Base-by-base conservation (phyloP, 1,140 invertebrate genomes). In the Trachymyrmex septentrionalis region DNA sequence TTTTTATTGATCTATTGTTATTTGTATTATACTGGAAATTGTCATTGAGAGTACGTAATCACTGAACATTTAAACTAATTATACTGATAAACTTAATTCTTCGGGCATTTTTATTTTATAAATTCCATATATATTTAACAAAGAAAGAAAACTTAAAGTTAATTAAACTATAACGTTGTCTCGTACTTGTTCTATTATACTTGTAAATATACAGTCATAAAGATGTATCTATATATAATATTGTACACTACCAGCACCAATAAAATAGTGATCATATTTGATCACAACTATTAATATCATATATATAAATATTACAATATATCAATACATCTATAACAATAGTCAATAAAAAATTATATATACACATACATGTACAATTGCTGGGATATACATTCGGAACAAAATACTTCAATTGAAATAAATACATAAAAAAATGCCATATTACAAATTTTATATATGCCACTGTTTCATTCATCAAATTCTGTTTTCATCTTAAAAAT, bases 391-490 rank as follows among this genome's bases (percentile, higher is more conserved):
- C 12, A 57, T 44, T 59, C 19, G 2, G 16, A 1, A 59, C 6
- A 24, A 73, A 84, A 84, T 84, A 55, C 14, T 50, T 34, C 12
- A 12, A 50, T 0, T 16, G 24, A n/a, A 84, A 75, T 27, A 14
- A 61, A 27, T 59, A 14, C 44, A 59, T 48, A 0, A 12, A n/a
- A 59, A 73, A 73, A 73, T 73, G 30, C 3, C 27, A 66, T 57
- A 34, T 64, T 38, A 3, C 2, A 38, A 1, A 7, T 44, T 69
- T 69, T 69, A 48, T 16, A 48, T 24, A 34, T 30, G 6, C 5
- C 6, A 16, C 0, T 69, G 14, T 59, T 78, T 77, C 12, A 55
- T 14, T 21, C 24, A 30, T 87, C 16, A 77, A 12, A 71, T 27
- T 63, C 16, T 10, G 77, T 24, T 67, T 73, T 53, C 21, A 66